Evolutionary conservation across 2,797 vertebrate species (phyloP).

Genomic region (Ceryle rudis): DNA sequence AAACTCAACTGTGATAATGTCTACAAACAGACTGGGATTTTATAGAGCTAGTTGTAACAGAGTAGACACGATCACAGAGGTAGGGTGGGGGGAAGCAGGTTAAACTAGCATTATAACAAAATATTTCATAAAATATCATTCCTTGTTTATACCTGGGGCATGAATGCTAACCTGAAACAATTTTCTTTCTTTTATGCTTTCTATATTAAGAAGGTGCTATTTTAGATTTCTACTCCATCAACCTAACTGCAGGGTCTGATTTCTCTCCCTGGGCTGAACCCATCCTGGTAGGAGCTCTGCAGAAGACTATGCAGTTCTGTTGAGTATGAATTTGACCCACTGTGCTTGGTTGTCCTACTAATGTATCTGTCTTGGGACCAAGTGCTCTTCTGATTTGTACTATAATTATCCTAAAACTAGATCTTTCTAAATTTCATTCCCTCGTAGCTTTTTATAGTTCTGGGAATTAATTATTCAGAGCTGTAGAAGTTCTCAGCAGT

Average conservation of each 20-base stretch:
- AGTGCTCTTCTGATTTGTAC: constrained; percentile 48
- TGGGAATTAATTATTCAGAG: constrained; percentile 73
- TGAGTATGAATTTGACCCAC: background rate
- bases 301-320: background rate
- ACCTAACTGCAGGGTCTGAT: background rate
- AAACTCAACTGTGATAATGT: background rate
- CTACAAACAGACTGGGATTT: background rate
- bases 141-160: background rate
- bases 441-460: constrained; percentile 65
- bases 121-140: background rate
- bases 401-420: constrained; percentile 76
- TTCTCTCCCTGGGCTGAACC: background rate
- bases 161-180: background rate
- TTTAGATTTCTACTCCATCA: background rate
- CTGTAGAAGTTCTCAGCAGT: constrained; percentile 21
- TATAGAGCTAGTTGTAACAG: background rate
- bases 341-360: constrained; percentile 49
- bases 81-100: background rate
- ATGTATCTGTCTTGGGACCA: constrained; percentile 49
- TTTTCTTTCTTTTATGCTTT: background rate
- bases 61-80: background rate
- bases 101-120: background rate
- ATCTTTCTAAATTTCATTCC: constrained; percentile 66
- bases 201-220: background rate
- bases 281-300: background rate